phyloP scores from a whole-genome alignment of 2,113 vertebrate genomes.

The Psittacus erithacus region DNA sequence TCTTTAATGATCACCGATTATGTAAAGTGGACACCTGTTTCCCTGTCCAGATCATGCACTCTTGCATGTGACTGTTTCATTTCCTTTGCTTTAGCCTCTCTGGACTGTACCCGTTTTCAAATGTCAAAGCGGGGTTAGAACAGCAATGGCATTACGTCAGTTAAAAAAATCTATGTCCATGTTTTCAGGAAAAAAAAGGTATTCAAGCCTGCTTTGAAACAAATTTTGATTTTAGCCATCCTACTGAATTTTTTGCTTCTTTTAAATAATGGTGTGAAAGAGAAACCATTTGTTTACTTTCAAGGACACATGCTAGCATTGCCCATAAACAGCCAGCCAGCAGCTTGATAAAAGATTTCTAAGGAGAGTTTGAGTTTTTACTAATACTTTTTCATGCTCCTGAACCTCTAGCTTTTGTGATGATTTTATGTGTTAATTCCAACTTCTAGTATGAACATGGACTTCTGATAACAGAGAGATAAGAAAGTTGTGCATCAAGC shows the following conservation, averaged over 20 bases:
- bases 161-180: neutral
- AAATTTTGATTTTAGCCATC: neutral
- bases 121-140: neutral
- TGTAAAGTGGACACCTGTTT: neutral
- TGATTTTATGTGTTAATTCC: neutral
- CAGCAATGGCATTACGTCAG: neutral
- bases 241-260: neutral
- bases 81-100: neutral
- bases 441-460: neutral
- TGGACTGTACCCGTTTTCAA: neutral
- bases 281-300: neutral
- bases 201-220: neutral
- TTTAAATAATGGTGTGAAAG: neutral
- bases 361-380: neutral
- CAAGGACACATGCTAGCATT: neutral
- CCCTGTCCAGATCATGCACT: neutral
- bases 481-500: neutral
- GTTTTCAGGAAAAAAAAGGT: neutral
- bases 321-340: neutral
- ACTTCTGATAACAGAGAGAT: conserved; percentile 6
- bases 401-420: neutral
- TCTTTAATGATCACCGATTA: neutral
- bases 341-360: neutral
- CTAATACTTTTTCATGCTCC: neutral
- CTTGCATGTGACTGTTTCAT: neutral